These are phyloP conservation scores for Pholis gunnellus DNA, from an alignment of 2,113 vertebrate genomes.

Conservation along the genomic window DNA sequence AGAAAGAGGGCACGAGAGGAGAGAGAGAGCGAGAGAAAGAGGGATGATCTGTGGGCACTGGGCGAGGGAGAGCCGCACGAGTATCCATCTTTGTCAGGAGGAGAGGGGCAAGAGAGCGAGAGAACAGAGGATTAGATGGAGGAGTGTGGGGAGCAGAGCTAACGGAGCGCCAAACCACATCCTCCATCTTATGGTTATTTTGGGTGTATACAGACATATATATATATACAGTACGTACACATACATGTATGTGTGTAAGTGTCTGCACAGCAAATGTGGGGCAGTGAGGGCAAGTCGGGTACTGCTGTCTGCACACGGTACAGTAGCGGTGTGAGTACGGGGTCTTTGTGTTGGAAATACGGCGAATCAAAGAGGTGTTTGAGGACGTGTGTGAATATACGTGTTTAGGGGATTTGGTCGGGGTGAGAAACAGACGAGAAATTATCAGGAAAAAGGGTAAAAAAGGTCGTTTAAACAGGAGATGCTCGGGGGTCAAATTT, in stretches of 20 bases:
- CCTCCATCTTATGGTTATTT: slow-evolving; percentile 70
- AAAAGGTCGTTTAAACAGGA: neutral
- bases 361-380: neutral
- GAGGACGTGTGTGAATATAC: neutral
- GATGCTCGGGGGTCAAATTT: neutral
- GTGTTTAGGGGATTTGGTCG: neutral
- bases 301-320: neutral
- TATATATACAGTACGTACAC: too few species aligned
- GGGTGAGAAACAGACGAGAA: neutral
- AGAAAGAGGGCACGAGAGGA: slow-evolving; percentile 1
- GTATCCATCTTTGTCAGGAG: slow-evolving; percentile 73
- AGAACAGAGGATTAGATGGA: slow-evolving; percentile 44
- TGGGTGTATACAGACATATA: neutral
- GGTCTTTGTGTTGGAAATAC: neutral
- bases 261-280: slow-evolving; percentile 50
- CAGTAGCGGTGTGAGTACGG: neutral
- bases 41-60: slow-evolving; percentile 59
- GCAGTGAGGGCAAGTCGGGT: slow-evolving; percentile 24
- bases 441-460: too few species aligned
- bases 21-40: neutral
- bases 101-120: slow-evolving; percentile 33
- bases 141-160: slow-evolving; percentile 47
- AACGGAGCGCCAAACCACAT: slow-evolving; percentile 58
- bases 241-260: neutral
- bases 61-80: slow-evolving; percentile 33